Conservation (phyloP, 1,140 invertebrate genomes). For the Trichomalopsis sarcophagae region DNA sequence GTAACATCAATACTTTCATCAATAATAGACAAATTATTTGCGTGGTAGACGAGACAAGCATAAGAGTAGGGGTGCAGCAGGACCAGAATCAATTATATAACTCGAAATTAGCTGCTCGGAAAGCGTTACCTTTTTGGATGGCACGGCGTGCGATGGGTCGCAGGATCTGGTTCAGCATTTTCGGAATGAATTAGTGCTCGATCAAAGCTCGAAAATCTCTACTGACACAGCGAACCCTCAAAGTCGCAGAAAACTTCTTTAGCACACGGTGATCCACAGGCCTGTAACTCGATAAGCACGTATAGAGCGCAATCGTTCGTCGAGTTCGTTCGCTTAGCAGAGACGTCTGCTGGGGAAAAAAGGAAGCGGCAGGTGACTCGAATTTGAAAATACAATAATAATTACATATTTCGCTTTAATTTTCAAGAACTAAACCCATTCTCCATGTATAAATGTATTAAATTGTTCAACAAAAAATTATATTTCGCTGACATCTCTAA, state of each 20-base stretch:
- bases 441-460: too few relatives aligned
- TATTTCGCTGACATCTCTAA: too few relatives aligned
- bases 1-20: not conserved
- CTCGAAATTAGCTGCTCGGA: not conserved
- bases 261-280: not conserved
- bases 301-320: not conserved
- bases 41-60: not conserved
- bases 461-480: too few relatives aligned
- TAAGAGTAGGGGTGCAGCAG: not conserved
- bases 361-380: not conserved
- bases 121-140: constrained; percentile 50
- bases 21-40: constrained; percentile 5
- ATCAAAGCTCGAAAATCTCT: constrained; percentile 35
- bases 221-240: not conserved
- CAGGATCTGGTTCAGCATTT: constrained; percentile 57
- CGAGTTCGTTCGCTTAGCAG: not conserved
- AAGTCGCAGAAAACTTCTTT: too few relatives aligned
- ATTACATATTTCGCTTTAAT: too few relatives aligned
- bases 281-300: not conserved
- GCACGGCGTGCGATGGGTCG: constrained; percentile 51
- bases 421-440: too few relatives aligned
- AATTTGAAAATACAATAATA: not conserved
- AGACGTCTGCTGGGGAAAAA: constrained; percentile 18
- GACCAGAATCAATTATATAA: constrained; percentile 54
- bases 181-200: constrained; percentile 29